Evolutionary conservation across 2,113 vertebrate species (phyloP).

Genomic region (Jacana jacana): DNA sequence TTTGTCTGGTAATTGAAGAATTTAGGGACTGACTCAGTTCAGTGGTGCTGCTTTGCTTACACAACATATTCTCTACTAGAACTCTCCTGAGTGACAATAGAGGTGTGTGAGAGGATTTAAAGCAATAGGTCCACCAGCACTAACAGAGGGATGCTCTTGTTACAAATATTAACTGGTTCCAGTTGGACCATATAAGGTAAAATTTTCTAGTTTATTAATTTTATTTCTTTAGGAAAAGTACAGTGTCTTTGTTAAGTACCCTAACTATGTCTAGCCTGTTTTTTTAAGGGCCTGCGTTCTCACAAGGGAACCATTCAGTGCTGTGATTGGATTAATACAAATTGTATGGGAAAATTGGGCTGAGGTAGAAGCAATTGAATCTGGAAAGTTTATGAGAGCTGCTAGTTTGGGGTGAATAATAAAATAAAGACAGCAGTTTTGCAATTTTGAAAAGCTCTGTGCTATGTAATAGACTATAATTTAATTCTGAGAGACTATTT

Average conservation of each 20-base stretch:
- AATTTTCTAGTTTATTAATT: not conserved
- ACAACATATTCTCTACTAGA: not conserved
- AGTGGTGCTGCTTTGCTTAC: not conserved
- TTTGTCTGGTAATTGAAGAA: not conserved
- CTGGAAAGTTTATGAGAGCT: constrained; percentile 13
- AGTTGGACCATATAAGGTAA: not conserved
- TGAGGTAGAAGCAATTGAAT: constrained; percentile 33
- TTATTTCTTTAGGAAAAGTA: constrained; percentile 13
- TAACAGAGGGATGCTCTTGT: not conserved
- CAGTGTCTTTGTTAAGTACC: not conserved
- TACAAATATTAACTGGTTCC: not conserved
- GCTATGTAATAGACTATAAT: constrained; percentile 19
- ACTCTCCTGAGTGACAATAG: not conserved
- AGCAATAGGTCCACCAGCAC: not conserved
- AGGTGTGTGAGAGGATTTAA: not conserved
- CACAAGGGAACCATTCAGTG: constrained; percentile 4
- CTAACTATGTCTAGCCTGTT: constrained; percentile 29
- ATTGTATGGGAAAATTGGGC: constrained; percentile 26
- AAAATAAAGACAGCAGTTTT: not conserved
- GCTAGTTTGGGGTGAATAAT: not conserved
- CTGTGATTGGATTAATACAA: constrained; percentile 45
- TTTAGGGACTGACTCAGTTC: not conserved
- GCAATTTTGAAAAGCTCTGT: constrained; percentile 5
- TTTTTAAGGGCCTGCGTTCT: constrained; percentile 26
- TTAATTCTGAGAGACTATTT: constrained; percentile 53